Base-by-base conservation (phyloP, 2,888 invertebrate species). In the Rhyacophila evoluta region DNA sequence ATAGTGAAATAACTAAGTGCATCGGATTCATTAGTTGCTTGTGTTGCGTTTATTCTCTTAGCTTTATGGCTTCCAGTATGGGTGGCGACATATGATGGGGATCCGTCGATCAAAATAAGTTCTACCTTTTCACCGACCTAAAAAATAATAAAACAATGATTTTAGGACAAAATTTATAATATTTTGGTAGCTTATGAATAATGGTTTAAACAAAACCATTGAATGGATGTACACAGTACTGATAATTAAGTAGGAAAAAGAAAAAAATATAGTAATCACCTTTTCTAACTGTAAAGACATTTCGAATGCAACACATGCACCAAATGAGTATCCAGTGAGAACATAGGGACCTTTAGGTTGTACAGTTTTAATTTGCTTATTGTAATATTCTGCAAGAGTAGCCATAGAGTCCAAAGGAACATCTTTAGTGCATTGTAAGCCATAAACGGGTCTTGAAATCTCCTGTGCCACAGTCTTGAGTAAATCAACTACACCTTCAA, bases 311-410 rank as follows among this genome's bases (percentile, higher is more conserved):
- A 99, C 95, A 83, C 95, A 93, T 55, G 97, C 96, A 81, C 99
- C 99, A 87, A 96, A 98, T 0, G 98, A 99, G 88, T 99, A 99
- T 1, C 98, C 99, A 68, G 95, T 93, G 82, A 99, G 89, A 73
- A 93, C 92, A 90, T 97, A 98, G 1, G 98, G 97, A 81, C 97
- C 96, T 79, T 89, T 87, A 6, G 93, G 92, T 88, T 97, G 97
- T 70, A 95, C 89, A 74, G 91, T 90, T 85, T 93, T 93, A 84
- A 98, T 92, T 86, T 95, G 92, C 86, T 88, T 85, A 28, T 95
- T 89, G 87, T 95, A 95, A 87, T 91, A 93, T 67, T 87, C 86
- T 2, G 98, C 97, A 81, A 97, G 90, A 72, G 92, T 91, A 11
- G 91, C 87, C 83, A 98, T 92, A 74, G 94, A 93, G 10, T 90